These are phyloP conservation scores for Arge pagana DNA, from an alignment of 2,888 invertebrate species.

Conservation along the genomic window DNA sequence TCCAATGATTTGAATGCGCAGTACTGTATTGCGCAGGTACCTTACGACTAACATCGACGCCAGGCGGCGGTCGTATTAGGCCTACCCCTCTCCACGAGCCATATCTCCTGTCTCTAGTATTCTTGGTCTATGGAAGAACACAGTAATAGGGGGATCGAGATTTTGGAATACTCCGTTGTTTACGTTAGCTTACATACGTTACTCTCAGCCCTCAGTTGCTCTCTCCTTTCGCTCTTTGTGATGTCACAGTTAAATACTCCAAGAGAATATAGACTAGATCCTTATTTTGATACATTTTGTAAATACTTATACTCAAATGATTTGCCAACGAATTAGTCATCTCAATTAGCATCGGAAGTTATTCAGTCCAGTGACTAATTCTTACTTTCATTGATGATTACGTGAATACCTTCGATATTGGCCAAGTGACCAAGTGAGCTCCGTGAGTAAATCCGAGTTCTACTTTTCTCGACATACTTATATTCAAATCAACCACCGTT, in stretches of 20 bases:
- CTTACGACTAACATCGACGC: too few relatives aligned
- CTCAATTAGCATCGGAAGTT: slow-evolving; percentile 3
- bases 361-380: slow-evolving; percentile 18
- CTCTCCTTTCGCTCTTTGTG: slow-evolving; percentile 12
- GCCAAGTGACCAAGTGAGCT: neutral
- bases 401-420: slow-evolving; percentile 5
- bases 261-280: neutral
- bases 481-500: neutral
- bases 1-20: too few relatives aligned
- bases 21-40: too few relatives aligned
- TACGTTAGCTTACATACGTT: too few relatives aligned
- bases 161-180: too few relatives aligned
- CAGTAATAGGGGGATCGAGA: too few relatives aligned
- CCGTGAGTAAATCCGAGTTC: slow-evolving; percentile 7
- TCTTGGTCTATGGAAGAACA: too few relatives aligned
- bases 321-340: slow-evolving; percentile 2
- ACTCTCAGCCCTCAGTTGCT: too few relatives aligned
- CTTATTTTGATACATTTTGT: neutral
- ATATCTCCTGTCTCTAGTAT: too few relatives aligned
- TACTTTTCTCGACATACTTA: neutral
- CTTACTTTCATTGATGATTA: slow-evolving; percentile 17
- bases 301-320: neutral
- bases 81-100: too few relatives aligned
- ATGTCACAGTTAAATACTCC: slow-evolving; percentile 5
- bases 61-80: too few relatives aligned